Evolutionary conservation across 2,797 vertebrate genomes (phyloP), one percentile per base, ranked within the genome.

Genomic region (Sebastes vulpes): DNA sequence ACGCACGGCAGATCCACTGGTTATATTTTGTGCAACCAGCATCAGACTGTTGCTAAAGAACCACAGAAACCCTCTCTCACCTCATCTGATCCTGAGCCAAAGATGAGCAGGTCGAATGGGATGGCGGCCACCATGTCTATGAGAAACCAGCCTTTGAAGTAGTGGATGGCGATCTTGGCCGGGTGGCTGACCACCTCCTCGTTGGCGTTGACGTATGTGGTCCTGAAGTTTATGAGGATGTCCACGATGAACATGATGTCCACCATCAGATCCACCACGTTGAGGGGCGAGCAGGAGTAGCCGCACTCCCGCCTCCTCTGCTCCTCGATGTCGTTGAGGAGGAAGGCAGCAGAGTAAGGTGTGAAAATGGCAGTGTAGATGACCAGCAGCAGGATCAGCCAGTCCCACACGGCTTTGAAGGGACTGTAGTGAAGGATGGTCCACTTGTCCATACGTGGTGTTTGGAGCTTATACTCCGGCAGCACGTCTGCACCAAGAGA

Each of bases 201-300:
- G 61, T 99, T 99, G 88, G 77, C 78, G 93, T 99, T 99, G 83
- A 99, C 98, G 64, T 99, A 99, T 0, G 99, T 99, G 89, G 99
- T 99, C 92, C 98, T 95, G 95, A 99, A 99, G 97, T 99, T 99
- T 85, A 99, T 99, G 50, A 99, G 97, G 93, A 99, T 99, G 95
- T 99, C 98, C 91, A 99, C 98, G 46, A 99, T 98, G 94, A 99
- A 99, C 98, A 99, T 99, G 91, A 99, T 99, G 96, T 99, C 99
- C 94, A 99, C 99, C 9, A 99, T 99, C 89, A 99, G 97, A 85
- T 99, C 99, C 89, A 99, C 98, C 52, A 99, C 97, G 81, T 99
- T 99, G 87, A 99, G 94, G 5, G 99, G 98, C 53, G 97, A 99
- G 95, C 99, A 99, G 53, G 98, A 98, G 94, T 99, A 99, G 83